A percentile compares a stretch with the other conserved stretches of the same genome.
Evolutionary conservation across 1,140 invertebrate species (phyloP).

Genomic region (Anastrepha obliqua): DNA sequence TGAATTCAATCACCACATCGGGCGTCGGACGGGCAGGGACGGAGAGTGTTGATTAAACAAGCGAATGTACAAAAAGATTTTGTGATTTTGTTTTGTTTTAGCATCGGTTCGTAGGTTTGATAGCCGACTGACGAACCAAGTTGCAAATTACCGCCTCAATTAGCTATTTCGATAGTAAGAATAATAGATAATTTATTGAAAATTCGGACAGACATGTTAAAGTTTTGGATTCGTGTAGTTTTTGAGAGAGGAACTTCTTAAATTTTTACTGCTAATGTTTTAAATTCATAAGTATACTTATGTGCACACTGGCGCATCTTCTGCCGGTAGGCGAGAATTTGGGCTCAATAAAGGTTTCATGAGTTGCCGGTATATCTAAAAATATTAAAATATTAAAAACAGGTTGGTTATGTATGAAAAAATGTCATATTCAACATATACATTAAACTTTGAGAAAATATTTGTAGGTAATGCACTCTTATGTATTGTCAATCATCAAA

Average conservation of each 20-base stretch:
- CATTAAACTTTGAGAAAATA: no score
- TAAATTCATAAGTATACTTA: no score
- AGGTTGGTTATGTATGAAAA: no score
- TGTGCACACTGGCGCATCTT: no score
- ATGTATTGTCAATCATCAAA: no score
- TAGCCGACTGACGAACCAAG: background rate
- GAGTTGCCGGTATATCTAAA: no score
- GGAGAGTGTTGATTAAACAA: background rate
- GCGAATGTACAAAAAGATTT: background rate
- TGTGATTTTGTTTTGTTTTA: background rate
- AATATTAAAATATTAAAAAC: no score
- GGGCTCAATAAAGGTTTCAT: no score
- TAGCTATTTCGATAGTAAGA: slow-evolving; percentile 3
- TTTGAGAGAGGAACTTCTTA: background rate
- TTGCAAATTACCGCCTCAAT: background rate
- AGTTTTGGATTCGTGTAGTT: background rate
- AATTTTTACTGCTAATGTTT: no score
- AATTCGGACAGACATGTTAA: background rate
- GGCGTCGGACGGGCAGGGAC: background rate
- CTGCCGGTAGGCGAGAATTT: no score
- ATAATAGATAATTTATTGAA: slow-evolving; percentile 3
- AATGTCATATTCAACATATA: no score
- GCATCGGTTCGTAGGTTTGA: background rate
- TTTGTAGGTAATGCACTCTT: no score
- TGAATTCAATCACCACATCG: background rate